Evolutionary conservation across 2,888 invertebrate species (phyloP).

Genomic region (Tortrix viridana): DNA sequence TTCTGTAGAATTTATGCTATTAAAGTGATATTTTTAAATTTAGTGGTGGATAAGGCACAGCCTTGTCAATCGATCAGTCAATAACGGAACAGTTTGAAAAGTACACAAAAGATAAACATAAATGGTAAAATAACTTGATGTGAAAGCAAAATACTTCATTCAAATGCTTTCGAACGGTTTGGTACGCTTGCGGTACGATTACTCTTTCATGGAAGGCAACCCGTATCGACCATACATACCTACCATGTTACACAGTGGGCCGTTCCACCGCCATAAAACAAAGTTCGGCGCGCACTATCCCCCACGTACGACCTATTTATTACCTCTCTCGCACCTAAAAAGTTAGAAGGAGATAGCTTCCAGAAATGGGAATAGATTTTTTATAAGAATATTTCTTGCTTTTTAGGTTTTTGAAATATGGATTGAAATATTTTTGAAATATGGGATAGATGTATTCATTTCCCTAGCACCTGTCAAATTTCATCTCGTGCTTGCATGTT

Average conservation of each 20-base stretch:
- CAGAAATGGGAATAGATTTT: slow-evolving; percentile 26
- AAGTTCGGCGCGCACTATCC: slow-evolving; percentile 40
- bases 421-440: too few species aligned
- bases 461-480: too few species aligned
- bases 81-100: too few species aligned
- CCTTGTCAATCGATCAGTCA: too few species aligned
- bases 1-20: too few species aligned
- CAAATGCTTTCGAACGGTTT: neutral
- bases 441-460: too few species aligned
- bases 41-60: too few species aligned
- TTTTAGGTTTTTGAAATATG: too few species aligned
- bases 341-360: slow-evolving; percentile 14
- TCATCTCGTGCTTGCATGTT: too few species aligned
- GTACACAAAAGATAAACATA: too few species aligned
- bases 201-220: slow-evolving; percentile 2
- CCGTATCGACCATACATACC: slow-evolving; percentile 15
- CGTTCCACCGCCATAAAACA: slow-evolving; percentile 31
- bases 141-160: neutral
- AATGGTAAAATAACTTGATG: neutral
- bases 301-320: slow-evolving; percentile 55
- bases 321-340: slow-evolving; percentile 38
- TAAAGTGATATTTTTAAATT: too few species aligned
- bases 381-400: slow-evolving; percentile 8
- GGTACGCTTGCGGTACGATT: neutral
- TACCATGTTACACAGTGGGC: slow-evolving; percentile 11